phyloP scores from a whole-genome alignment of 1,140 invertebrate genomes.

The Papilio xuthus region DNA sequence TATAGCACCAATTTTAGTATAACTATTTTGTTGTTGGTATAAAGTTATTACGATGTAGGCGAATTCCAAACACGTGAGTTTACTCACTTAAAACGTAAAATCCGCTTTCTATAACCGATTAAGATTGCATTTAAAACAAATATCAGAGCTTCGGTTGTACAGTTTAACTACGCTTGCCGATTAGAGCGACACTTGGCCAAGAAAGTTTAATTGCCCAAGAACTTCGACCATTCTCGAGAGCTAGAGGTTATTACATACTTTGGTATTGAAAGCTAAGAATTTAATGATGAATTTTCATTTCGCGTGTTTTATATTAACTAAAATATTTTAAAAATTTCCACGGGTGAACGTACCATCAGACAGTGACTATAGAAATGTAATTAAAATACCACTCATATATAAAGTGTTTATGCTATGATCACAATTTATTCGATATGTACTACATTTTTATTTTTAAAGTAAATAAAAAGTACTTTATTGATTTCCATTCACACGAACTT shows the following conservation, averaged over 20 bases:
- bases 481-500: too few species aligned
- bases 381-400: too few species aligned
- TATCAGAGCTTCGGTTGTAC: neutral
- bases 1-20: neutral
- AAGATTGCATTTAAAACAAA: conserved; percentile 12
- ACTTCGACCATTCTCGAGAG: neutral
- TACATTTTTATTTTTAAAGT: too few species aligned
- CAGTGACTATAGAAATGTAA: too few species aligned
- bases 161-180: conserved; percentile 8
- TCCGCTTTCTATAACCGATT: neutral
- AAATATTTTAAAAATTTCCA: neutral
- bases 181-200: conserved; percentile 16
- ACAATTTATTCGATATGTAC: too few species aligned
- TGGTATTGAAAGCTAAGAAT: neutral
- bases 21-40: neutral
- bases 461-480: too few species aligned
- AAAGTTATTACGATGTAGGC: neutral
- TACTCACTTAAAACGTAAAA: neutral
- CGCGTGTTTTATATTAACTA: neutral
- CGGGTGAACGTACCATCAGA: too few species aligned
- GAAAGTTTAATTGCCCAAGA: conserved; percentile 26
- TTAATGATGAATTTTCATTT: conserved; percentile 1
- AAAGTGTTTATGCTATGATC: too few species aligned
- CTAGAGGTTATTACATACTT: conserved; percentile 21
- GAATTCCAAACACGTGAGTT: neutral